Conservation (phyloP, 2,797 vertebrate genomes). For the Champsocephalus esox region DNA sequence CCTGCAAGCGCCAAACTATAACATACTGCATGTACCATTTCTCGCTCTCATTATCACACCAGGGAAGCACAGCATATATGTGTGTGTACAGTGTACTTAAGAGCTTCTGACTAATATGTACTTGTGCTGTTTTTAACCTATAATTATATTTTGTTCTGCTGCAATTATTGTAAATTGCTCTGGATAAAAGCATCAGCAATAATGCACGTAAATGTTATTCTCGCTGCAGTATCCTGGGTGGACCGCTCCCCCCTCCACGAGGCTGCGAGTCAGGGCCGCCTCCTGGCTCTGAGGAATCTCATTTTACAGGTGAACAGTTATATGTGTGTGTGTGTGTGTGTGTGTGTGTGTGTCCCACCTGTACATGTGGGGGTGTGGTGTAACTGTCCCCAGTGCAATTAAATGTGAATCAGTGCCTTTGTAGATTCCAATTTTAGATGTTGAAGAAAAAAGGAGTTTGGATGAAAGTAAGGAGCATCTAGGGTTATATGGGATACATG, state of each 20-base stretch:
- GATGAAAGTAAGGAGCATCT: background rate
- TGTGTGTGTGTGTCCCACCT: slow-evolving; percentile 7
- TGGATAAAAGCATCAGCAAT: background rate
- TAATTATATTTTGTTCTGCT: background rate
- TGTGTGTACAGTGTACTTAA: background rate
- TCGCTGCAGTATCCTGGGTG: slow-evolving; percentile 91
- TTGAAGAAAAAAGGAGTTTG: slow-evolving; percentile 13
- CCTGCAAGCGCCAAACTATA: background rate
- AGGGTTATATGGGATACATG: background rate
- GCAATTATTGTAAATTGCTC: background rate
- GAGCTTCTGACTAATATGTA: background rate
- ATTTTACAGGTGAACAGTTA: slow-evolving; percentile 89
- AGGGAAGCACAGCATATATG: background rate
- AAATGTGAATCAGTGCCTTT: slow-evolving; percentile 18
- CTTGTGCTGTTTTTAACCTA: background rate
- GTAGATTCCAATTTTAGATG: slow-evolving; percentile 19
- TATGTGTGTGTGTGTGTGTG: too few relatives aligned
- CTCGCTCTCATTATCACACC: background rate
- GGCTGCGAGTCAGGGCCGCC: slow-evolving; percentile 94
- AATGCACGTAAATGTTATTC: slow-evolving; percentile 11
- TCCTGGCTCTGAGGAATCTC: slow-evolving; percentile 92
- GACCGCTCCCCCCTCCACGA: slow-evolving; percentile 95
- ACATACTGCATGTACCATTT: background rate
- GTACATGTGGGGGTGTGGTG: slow-evolving; percentile 8
- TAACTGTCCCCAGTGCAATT: slow-evolving; percentile 23